Evolutionary conservation across 2,113 vertebrate genomes (phyloP).

Genomic region (Pseudopodoces humilis): DNA sequence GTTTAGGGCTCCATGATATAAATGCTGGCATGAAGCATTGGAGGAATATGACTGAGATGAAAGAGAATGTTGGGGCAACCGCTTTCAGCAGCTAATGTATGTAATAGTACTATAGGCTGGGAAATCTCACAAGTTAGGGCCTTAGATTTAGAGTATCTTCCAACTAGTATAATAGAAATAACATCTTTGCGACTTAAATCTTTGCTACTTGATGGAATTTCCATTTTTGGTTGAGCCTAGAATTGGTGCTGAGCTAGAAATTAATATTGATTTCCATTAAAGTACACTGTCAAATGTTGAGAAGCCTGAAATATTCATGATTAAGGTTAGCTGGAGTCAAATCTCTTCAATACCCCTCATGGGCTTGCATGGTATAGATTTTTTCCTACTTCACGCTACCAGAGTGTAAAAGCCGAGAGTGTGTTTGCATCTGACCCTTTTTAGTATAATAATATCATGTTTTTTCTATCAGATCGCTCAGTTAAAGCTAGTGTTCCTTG

Average conservation of each 20-base stretch:
- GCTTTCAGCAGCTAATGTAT: not conserved
- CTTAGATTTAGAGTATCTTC: not conserved
- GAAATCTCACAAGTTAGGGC: not conserved
- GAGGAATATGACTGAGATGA: not conserved
- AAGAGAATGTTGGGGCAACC: not conserved
- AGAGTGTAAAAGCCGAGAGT: constrained; percentile 12
- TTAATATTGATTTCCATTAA: not conserved
- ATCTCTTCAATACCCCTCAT: not conserved
- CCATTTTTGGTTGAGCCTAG: not conserved
- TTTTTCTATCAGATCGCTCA: constrained; percentile 88
- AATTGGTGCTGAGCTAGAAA: not conserved
- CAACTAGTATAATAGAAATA: not conserved
- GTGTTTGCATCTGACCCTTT: constrained; percentile 43
- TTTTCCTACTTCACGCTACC: not conserved
- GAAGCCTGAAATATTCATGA: not conserved
- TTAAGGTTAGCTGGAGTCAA: not conserved
- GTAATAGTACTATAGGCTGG: not conserved
- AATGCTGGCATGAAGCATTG: not conserved
- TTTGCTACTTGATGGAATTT: not conserved
- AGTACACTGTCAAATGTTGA: not conserved
- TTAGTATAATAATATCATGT: constrained; percentile 73
- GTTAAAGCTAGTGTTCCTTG: constrained; percentile 92
- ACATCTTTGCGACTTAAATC: not conserved
- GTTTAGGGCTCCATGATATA: not conserved
- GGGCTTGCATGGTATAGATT: not conserved